A percentile compares a stretch with the other conserved stretches of the same genome.
Conservation (phyloP, 2,888 invertebrate species). For the Drosophila mulleri region DNA sequence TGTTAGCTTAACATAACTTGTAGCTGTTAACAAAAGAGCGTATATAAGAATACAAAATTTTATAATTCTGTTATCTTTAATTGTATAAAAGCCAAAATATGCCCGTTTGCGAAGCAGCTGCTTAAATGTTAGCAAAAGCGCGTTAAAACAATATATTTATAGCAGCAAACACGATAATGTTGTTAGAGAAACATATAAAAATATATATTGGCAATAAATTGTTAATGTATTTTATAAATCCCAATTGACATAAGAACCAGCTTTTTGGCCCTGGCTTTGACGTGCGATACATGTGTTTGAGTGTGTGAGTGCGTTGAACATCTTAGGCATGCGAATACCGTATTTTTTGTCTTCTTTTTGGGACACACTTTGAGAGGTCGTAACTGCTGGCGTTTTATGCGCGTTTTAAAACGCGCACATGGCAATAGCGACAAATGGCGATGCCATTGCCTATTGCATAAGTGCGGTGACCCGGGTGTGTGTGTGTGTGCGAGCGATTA, state of each 20-base stretch:
- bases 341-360: constrained; percentile 11
- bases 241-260: constrained; percentile 8
- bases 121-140: constrained; percentile 1
- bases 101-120: not conserved
- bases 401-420: constrained; percentile 52
- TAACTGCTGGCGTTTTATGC: constrained; percentile 56
- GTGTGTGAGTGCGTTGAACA: constrained; percentile 9
- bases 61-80: not conserved
- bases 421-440: constrained; percentile 32
- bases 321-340: constrained; percentile 37
- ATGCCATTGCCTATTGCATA: constrained; percentile 42
- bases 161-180: not conserved
- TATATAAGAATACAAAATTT: not conserved
- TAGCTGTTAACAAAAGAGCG: not conserved
- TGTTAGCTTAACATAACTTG: not conserved
- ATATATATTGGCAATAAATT: constrained; percentile 6
- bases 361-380: constrained; percentile 21
- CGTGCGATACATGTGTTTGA: not conserved
- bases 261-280: constrained; percentile 25
- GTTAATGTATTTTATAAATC: constrained; percentile 5
- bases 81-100: not conserved
- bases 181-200: constrained; percentile 3
- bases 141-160: not conserved
- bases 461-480: constrained; percentile 9
- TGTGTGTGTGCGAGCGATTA: constrained; percentile 29